Conservation (phyloP, 1,140 invertebrate genomes). For the Acyrthosiphon pisum region DNA sequence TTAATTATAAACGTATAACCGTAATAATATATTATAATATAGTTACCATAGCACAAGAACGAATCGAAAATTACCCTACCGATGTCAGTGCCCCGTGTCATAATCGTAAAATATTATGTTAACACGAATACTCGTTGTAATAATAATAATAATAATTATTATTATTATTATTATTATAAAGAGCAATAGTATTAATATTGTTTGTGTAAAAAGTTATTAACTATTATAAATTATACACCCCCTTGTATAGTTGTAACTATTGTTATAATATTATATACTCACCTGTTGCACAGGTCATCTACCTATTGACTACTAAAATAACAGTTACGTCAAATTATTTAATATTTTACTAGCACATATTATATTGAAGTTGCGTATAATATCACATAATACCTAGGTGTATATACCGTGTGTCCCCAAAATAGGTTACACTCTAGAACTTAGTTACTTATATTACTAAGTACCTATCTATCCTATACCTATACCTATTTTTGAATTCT, state of each 20-base stretch:
- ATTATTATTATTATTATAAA: background rate
- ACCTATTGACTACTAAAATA: background rate
- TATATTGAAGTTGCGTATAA: no score
- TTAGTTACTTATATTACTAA: no score
- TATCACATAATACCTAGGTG: no score
- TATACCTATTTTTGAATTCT: no score
- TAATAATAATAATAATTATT: no score
- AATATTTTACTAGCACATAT: no score
- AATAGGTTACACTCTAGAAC: no score
- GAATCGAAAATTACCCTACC: background rate
- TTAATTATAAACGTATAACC: background rate
- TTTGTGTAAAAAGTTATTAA: background rate
- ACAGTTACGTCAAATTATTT: no score
- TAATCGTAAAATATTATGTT: constrained; percentile 5
- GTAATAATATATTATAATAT: background rate
- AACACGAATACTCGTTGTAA: background rate
- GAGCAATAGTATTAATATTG: background rate
- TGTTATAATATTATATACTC: background rate
- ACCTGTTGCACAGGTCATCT: background rate
- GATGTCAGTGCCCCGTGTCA: background rate
- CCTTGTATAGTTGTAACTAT: background rate
- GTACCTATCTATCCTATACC: no score
- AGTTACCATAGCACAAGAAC: background rate
- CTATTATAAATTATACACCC: background rate
- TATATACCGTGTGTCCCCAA: no score